Conservation (phyloP, 2,797 vertebrate genomes). For the Pangasius djambal region DNA sequence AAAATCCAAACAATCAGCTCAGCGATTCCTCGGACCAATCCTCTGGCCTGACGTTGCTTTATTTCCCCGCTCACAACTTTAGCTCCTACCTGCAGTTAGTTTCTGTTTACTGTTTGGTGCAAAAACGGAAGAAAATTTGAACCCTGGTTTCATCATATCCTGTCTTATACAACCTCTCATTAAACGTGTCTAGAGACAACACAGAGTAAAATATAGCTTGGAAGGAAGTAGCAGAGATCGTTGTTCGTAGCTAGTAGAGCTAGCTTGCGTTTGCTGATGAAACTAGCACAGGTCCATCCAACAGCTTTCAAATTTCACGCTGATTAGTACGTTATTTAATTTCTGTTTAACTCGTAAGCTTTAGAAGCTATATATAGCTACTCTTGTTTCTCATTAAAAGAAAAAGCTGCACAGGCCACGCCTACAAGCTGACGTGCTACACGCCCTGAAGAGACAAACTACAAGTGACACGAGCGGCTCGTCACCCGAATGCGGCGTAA, state of each 20-base stretch:
- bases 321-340: not conserved
- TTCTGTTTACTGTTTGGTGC: too few relatives aligned
- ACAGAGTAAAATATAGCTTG: not conserved
- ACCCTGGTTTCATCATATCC: not conserved
- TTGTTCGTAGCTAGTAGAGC: not conserved
- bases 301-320: too few relatives aligned
- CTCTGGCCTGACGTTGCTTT: too few relatives aligned
- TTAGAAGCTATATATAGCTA: not conserved
- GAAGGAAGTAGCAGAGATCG: too few relatives aligned
- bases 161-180: not conserved
- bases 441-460: not conserved
- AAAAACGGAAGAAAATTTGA: too few relatives aligned
- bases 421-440: not conserved
- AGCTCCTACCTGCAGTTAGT: too few relatives aligned
- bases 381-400: not conserved
- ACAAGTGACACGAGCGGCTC: not conserved
- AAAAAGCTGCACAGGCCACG: not conserved
- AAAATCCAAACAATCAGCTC: too few relatives aligned
- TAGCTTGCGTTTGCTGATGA: too few relatives aligned
- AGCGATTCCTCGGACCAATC: too few relatives aligned
- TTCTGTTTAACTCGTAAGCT: not conserved
- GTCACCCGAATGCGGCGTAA: not conserved
- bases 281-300: too few relatives aligned
- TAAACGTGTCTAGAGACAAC: not conserved
- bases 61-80: too few relatives aligned